phyloP scores from a whole-genome alignment of 2,113 vertebrate species.

The Chelonoidis abingdonii region DNA sequence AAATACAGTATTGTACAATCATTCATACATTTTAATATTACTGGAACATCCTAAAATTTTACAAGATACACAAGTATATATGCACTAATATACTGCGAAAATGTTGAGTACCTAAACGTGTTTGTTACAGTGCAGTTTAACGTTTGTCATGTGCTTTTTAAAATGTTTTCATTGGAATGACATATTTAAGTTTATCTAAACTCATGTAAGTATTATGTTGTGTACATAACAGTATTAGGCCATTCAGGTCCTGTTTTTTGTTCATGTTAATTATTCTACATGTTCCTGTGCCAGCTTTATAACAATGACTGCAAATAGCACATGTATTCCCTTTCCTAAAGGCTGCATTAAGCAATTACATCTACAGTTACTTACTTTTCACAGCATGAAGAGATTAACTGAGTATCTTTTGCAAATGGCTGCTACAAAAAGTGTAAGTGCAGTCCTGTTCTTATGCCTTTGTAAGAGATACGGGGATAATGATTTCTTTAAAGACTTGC shows the following conservation, averaged over 20 bases:
- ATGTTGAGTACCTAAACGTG: background rate
- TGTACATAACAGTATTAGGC: conserved; percentile 88
- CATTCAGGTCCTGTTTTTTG: conserved; percentile 64
- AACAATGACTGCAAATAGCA: conserved; percentile 30
- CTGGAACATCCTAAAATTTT: background rate
- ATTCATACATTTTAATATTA: background rate
- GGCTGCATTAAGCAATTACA: conserved; percentile 34
- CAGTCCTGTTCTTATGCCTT: background rate
- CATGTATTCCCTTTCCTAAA: background rate
- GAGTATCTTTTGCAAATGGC: conserved; percentile 25
- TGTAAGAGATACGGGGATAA: background rate
- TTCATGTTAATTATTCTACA: conserved; percentile 60
- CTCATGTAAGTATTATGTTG: conserved; percentile 83
- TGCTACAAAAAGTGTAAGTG: conserved; percentile 6
- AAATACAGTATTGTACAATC: background rate
- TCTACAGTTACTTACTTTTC: conserved; percentile 39
- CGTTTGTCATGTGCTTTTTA: conserved; percentile 48
- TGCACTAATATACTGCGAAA: conserved; percentile 7
- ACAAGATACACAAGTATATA: background rate
- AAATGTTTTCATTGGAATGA: conserved; percentile 66
- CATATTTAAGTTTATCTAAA: conserved; percentile 78
- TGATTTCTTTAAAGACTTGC: background rate
- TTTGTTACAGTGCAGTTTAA: conserved; percentile 20
- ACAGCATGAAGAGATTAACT: conserved; percentile 51
- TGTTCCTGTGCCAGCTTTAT: conserved; percentile 30